Base-by-base conservation (phyloP, 1,140 invertebrate species). In the Homarus americanus region DNA sequence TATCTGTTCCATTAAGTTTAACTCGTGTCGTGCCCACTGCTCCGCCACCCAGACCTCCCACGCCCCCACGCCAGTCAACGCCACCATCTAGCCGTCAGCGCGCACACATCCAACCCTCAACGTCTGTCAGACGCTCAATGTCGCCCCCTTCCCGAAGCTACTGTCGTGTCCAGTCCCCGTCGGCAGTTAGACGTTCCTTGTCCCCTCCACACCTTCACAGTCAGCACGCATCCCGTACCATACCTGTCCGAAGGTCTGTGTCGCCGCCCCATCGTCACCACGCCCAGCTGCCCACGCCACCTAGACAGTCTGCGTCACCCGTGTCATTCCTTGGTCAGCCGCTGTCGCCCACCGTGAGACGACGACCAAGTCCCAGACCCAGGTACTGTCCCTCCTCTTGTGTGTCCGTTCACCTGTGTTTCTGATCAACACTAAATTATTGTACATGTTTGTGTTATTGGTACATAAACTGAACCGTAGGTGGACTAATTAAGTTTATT, bases 41-140 rank as follows among this genome's bases (percentile, higher is more conserved):
- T 5, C 85, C 85, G n/a, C 85, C 85, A 24, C 85, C 85, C 7
- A 79, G 85, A 53, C 85, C 85, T 17, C 85, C 85, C 15, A 87
- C 85, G 24, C 85, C 85, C 7, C 85, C 85, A 36, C 75, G 85
- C 49, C 85, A 73, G 38, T 24, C 75, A 32, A 78, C 85, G 53
- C 85, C 85, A n/a, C 75, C 85, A 10, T 17, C 73, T 34, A 28
- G 49, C 53, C 73, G 75, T 12, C 41, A 38, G 49, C 73, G 73
- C 20, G 49, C 85, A 10, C 53, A 79, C 53, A 44, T 36, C 38
- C 85, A 58, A 40, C 73, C 73, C 36, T 58, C 58, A 15, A 34
- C 58, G 36, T 17, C 53, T 1, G 34, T 75, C n/a, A 36, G 85
- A 15, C 85, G 76, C 49, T 87, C 85, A 49, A 49, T 66, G 75